A percentile compares a stretch with the other conserved stretches of the same genome.
These are phyloP conservation scores for Caenorhabditis remanei DNA, from an alignment of 1,140 invertebrate species.

Conservation along the genomic window DNA sequence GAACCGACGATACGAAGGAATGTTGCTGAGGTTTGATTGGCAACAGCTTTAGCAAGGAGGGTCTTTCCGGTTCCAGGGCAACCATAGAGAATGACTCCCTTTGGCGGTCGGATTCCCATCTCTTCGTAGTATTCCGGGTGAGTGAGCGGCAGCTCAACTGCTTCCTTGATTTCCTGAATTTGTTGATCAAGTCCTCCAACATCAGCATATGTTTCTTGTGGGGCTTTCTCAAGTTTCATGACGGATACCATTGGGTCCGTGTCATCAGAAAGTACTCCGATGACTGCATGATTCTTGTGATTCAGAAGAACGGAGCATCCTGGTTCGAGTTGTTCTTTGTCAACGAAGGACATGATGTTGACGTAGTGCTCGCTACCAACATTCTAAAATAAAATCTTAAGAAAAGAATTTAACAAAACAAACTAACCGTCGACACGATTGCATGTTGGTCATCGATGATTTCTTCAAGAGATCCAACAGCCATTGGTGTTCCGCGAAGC, in stretches of 20 bases:
- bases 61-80: conserved; percentile 98
- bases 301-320: conserved; percentile 98
- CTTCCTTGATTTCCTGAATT: conserved; percentile 99
- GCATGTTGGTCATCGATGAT: conserved; percentile 99
- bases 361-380: conserved; percentile 99
- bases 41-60: conserved; percentile 96
- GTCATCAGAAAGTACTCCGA: conserved; percentile 97
- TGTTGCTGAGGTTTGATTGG: conserved; percentile 99
- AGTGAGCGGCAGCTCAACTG: conserved; percentile 96
- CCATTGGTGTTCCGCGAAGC: conserved; percentile 97
- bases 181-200: conserved; percentile 99
- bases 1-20: conserved; percentile 98
- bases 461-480: conserved; percentile 98
- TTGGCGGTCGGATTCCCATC: conserved; percentile 99
- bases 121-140: conserved; percentile 99
- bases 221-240: conserved; percentile 99
- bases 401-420: background rate
- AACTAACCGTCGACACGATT: conserved; percentile 89
- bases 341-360: conserved; percentile 98
- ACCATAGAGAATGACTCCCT: conserved; percentile 97
- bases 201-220: conserved; percentile 99
- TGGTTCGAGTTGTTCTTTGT: conserved; percentile 98
- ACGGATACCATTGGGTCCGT: conserved; percentile 99
- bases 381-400: conserved; percentile 80
- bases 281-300: conserved; percentile 98